Evolutionary conservation across 2,113 vertebrate genomes (phyloP), one percentile per base, ranked within the genome.

Genomic region (Plecotus auritus): DNA sequence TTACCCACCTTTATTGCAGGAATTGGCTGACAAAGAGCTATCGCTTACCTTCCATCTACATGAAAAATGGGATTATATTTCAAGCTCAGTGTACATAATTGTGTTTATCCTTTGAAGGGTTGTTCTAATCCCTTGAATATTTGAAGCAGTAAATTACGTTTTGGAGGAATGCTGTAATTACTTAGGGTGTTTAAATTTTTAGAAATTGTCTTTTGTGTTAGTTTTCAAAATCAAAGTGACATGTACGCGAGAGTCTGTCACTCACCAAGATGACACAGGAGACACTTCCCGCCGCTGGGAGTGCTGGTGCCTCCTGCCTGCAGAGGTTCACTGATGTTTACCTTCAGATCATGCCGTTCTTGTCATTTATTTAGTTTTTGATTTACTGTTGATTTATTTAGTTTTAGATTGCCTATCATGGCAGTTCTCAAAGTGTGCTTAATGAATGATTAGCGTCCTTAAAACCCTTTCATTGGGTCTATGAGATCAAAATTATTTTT

Each of bases 201-300:
- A 9, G 42, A 18, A 85, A 73, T 56, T 9, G 54, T 32, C 37
- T 82, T 82, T 40, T 70, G 6, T 70, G 8, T 51, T 67, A 42
- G 23, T 73, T 96, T 95, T 85, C 4, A 22, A 66, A 93, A 70
- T 77, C 26, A 51, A 80, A 88, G 37, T 67, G 70, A 51, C 5
- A 26, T 28, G 0, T 80, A 64, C 54, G n/a, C 77, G 42, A 91
- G 40, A 61, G 18, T 91, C n/a, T 35, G 4, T 80, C 28, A 40
- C n/a, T 91, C 47, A 30, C n/a, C 18, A 80, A 89, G 32, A 49
- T 59, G 40, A 47, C 51, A 30, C 4, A 86, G 59, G 64, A 35
- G 4, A 4, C 2, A 11, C 14, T 4, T 1, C 22, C 32, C 32
- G 10, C 11, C 17, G 2, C 9, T 47, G 47, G 3, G 20, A 40